Base-by-base conservation (phyloP, 2,888 invertebrate genomes). In the Lasius fuliginosus region DNA sequence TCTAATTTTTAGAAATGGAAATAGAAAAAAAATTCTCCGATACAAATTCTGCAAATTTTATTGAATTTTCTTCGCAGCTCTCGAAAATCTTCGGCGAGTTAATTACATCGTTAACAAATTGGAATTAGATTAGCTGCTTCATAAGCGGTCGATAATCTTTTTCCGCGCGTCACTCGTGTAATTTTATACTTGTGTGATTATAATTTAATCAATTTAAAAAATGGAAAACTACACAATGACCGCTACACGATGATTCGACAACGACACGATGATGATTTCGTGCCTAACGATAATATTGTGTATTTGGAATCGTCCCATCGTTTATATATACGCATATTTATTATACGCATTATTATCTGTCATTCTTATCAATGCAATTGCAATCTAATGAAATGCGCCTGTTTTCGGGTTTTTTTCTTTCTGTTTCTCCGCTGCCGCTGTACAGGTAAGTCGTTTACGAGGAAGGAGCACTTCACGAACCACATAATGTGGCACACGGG, bases 401-500 rank as follows among this genome's bases (percentile, higher is more conserved):
- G 46, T 89, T 83, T 68, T 84, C 77, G 75, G 83, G 60, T 60
- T 18, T 73, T 73, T 84, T 86, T 89, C 68, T 76, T 81, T 81
- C 84, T 86, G 79, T 91, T 87, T 87, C 36, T 58, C 73, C 89
- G 92, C 85, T 94, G 93, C 88, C 40, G 90, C n/a, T 93, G 88
- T 86, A 85, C 91, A 95, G 95, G 95, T 91, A 98, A 98, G 95
- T 97, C 97, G 90, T 98, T 98, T 95, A 98, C 98, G 86, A 96
- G 98, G 94, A 98, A 98, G 96, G 98, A 98, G 95, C 98, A 98
- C 95, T 98, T 98, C 96, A 97, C 97, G 96, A 98, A 98, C 96
- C 98, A 98, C 96, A 98, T 98, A 95, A 96, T 98, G 96, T 98
- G 98, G 98, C 98, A 98, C 95, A 98, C 98, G 93, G 97, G 97